phyloP scores from a whole-genome alignment of 2,113 vertebrate species.

The Gymnorhina tibicen region DNA sequence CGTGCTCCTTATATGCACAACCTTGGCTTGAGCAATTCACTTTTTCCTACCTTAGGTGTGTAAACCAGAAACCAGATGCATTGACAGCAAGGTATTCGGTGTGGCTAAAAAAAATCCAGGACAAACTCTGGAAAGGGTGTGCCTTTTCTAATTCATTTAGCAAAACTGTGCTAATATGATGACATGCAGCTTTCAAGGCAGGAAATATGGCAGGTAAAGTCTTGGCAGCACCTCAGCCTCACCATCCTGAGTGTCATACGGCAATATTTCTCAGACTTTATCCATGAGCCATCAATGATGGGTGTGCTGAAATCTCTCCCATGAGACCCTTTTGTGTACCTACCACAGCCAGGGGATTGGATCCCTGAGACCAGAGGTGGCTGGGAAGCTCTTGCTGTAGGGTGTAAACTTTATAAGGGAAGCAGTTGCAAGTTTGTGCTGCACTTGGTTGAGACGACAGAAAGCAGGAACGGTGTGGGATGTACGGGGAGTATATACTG shows the following conservation, averaged over 20 bases:
- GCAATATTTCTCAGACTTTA: background rate
- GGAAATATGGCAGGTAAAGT: background rate
- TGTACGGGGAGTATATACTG: rapidly evolving
- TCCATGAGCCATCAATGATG: background rate
- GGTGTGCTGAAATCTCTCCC: background rate
- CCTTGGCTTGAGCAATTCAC: background rate
- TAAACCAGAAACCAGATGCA: background rate
- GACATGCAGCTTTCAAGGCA: background rate
- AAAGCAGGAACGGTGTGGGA: background rate
- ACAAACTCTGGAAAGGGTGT: background rate
- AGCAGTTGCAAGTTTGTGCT: background rate
- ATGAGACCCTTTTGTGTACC: background rate
- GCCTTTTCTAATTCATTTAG: background rate
- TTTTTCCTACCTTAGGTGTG: background rate
- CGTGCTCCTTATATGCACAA: background rate
- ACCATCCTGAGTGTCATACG: rapidly evolving
- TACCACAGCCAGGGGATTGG: background rate
- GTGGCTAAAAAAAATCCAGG: background rate
- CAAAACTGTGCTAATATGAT: background rate
- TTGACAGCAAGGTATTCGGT: background rate
- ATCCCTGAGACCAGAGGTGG: background rate
- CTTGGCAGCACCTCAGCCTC: background rate
- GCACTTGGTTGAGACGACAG: background rate
- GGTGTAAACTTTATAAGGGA: background rate
- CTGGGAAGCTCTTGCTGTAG: background rate